Percentiles rank a stretch among this genome's conserved stretches.
Evolutionary conservation across 2,113 vertebrate species (phyloP).

Genomic region (Chloebia gouldiae): DNA sequence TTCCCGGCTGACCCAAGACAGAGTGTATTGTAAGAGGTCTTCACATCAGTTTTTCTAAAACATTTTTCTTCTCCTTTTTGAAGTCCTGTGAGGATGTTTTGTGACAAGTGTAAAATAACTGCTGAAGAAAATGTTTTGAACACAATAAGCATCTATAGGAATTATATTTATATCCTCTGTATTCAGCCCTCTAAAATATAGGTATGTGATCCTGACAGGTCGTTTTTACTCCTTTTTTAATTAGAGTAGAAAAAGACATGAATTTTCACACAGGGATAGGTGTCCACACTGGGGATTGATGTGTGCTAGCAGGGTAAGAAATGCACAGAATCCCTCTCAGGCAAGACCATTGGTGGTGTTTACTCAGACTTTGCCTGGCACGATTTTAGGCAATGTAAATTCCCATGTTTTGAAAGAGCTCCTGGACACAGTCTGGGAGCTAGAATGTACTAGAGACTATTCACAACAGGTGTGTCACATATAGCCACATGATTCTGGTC

Average conservation of each 20-base stretch:
- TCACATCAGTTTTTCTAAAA: neutral
- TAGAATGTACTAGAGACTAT: neutral
- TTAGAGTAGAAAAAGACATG: neutral
- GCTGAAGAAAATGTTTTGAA: slow-evolving; percentile 6
- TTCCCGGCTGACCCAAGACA: neutral
- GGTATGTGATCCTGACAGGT: neutral
- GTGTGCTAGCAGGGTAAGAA: neutral
- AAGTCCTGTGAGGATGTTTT: neutral
- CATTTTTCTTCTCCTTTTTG: neutral
- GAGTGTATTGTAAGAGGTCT: neutral
- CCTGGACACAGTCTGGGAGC: neutral
- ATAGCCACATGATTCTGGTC: neutral
- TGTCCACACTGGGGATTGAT: neutral
- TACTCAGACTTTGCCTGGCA: neutral
- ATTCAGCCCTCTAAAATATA: neutral
- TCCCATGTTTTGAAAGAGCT: neutral
- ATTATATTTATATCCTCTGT: neutral
- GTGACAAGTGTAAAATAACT: neutral
- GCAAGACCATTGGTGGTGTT: accelerated
- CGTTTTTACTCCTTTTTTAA: neutral
- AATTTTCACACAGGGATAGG: neutral
- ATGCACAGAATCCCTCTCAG: neutral
- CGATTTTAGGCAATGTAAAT: neutral
- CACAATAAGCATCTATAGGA: neutral
- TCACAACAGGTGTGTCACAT: neutral